Percentiles rank a stretch among this genome's conserved stretches.
These are phyloP conservation scores for Cheilosia grossa DNA, from an alignment of 2,888 invertebrate species.

Conservation along the genomic window DNA sequence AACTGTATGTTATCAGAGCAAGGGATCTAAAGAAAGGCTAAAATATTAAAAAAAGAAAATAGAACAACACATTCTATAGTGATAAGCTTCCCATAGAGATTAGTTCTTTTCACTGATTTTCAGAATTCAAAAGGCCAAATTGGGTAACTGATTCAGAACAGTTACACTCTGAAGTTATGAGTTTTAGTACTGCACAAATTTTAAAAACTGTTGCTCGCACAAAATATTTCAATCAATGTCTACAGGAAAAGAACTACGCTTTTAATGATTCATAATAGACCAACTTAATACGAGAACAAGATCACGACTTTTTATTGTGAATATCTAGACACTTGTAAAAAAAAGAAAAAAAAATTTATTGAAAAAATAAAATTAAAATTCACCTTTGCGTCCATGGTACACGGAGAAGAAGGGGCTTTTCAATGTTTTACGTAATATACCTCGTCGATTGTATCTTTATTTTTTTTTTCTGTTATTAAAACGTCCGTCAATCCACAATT, in stretches of 20 bases:
- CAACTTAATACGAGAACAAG: constrained; percentile 25
- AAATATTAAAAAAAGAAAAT: too few relatives aligned
- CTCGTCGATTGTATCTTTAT: neutral
- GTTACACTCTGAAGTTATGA: too few relatives aligned
- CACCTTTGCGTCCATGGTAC: constrained; percentile 70
- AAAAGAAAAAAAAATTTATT: constrained; percentile 4
- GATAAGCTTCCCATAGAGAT: too few relatives aligned
- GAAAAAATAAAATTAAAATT: constrained; percentile 50
- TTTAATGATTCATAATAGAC: neutral
- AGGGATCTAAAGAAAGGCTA: too few relatives aligned
- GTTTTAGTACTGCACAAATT: too few relatives aligned
- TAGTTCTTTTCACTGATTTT: too few relatives aligned
- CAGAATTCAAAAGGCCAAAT: too few relatives aligned
- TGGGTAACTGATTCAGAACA: too few relatives aligned
- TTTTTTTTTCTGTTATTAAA: constrained; percentile 10
- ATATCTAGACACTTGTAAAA: neutral
- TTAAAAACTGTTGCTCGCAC: too few relatives aligned
- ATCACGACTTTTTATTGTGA: constrained; percentile 40
- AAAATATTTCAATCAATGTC: neutral
- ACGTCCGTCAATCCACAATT: constrained; percentile 50
- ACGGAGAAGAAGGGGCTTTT: constrained; percentile 27
- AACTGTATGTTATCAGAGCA: too few relatives aligned
- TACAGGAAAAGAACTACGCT: neutral
- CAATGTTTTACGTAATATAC: constrained; percentile 65
- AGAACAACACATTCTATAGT: too few relatives aligned